Evolutionary conservation across 2,113 vertebrate genomes (phyloP).

Genomic region (Lontra canadensis): DNA sequence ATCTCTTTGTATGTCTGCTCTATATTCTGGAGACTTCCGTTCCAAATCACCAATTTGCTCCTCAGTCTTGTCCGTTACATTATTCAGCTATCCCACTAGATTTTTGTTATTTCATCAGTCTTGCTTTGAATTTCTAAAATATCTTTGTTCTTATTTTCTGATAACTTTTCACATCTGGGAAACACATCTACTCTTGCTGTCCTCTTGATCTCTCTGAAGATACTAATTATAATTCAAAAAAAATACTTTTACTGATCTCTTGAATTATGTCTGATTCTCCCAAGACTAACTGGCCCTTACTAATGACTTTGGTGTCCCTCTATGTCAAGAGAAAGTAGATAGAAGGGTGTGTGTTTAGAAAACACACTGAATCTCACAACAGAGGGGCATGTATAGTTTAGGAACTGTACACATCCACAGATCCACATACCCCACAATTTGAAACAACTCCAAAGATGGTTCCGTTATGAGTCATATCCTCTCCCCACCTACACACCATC

Average conservation of each 20-base stretch:
- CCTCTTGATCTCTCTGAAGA: not conserved
- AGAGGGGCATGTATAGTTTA: not conserved
- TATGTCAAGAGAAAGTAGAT: not conserved
- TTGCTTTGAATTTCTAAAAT: conserved; percentile 11
- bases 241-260: not conserved
- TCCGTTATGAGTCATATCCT: not conserved
- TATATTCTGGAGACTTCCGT: not conserved
- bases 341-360: not conserved
- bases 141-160: not conserved
- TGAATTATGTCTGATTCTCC: not conserved
- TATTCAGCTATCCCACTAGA: not conserved
- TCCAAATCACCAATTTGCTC: not conserved
- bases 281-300: not conserved
- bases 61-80: not conserved
- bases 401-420: not conserved
- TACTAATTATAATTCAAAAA: not conserved
- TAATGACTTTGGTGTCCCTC: not conserved
- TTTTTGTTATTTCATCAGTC: not conserved
- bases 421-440: not conserved
- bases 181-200: not conserved
- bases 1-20: not conserved
- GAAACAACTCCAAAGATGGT: not conserved
- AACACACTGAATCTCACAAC: not conserved
- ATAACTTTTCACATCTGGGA: not conserved
- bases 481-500: not conserved